Base-by-base conservation (phyloP, 2,888 invertebrate species). In the Emmelina monodactyla region DNA sequence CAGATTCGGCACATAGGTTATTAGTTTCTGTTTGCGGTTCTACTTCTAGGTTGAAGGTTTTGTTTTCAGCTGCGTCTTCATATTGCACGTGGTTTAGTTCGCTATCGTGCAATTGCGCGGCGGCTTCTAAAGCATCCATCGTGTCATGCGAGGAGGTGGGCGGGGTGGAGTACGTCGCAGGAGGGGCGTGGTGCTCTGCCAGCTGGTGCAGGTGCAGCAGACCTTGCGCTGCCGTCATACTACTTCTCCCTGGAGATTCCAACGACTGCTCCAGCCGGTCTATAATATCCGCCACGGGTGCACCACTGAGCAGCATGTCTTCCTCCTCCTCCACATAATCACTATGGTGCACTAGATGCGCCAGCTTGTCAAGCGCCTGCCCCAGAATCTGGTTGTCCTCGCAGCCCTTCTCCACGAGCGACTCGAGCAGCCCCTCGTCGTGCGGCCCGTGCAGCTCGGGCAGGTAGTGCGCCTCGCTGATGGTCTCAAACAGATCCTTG, bases 211-310 rank as follows among this genome's bases (percentile, higher is more conserved):
- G 45, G 40, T 75, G 73, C 12, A 78, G 50, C 16, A 78, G 54
- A 1, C 78, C 76, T 36, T 78, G 75, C 4, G 78, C 71, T 2
- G 76, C 76, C 4, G 70, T 67, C 40, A 75, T 69, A 45, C 73
- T 72, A 46, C 68, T 73, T 10, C 66, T 62, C 14, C 69, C 66
- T n/a, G 76, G 73, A 15, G 69, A 75, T 47, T 65, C 79, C 19
- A 88, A 69, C 16, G 87, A 84, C 47, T 85, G 85, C 47, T 85
- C 83, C 22, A 88, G 68, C 28, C 87, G 69, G 37, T 83, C 83
- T 38, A 88, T 81, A 40, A 87, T 86, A 50, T 88, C 87, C 2
- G 75, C 68, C 5, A 82, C 81, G 1, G 82, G 82, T 38, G 81
- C 81, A 6, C 61, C 65, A 32, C 62, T 61, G 39, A 82, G 52